Percentiles rank a stretch among this genome's conserved stretches.
Evolutionary conservation across 2,797 vertebrate genomes (phyloP).

Genomic region (Phoebastria nigripes): DNA sequence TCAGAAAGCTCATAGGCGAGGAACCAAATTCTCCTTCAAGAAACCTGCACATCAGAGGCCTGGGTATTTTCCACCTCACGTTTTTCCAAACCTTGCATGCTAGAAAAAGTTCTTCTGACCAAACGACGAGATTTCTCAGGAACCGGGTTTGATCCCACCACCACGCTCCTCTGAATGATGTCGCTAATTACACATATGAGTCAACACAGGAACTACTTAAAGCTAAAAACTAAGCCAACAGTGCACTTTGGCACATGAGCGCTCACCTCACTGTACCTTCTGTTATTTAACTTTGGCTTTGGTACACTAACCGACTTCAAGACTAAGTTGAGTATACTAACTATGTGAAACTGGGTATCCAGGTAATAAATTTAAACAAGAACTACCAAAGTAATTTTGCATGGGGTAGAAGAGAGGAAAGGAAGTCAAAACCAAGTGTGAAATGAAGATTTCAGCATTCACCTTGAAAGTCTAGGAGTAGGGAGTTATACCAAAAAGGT

Average conservation of each 20-base stretch:
- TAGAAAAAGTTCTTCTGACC: not conserved
- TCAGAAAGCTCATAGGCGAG: not conserved
- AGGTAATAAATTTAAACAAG: not conserved
- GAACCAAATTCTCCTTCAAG: not conserved
- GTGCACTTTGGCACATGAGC: not conserved
- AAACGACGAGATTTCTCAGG: not conserved
- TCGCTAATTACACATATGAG: not conserved
- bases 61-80: not conserved
- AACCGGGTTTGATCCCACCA: not conserved
- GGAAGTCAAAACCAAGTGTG: not conserved
- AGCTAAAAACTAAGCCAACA: not conserved
- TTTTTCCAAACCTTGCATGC: not conserved
- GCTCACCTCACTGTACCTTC: not conserved
- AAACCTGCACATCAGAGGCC: not conserved
- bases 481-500: not conserved
- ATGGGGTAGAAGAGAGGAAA: not conserved
- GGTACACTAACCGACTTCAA: not conserved
- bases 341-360: not conserved
- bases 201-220: not conserved
- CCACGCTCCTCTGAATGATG: not conserved
- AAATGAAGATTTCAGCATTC: not conserved
- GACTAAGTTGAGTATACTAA: not conserved
- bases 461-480: not conserved
- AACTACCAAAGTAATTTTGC: not conserved
- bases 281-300: not conserved